These are phyloP conservation scores for Gisinianus flammeolus DNA, from an alignment of 2,888 invertebrate genomes.

Conservation along the genomic window DNA sequence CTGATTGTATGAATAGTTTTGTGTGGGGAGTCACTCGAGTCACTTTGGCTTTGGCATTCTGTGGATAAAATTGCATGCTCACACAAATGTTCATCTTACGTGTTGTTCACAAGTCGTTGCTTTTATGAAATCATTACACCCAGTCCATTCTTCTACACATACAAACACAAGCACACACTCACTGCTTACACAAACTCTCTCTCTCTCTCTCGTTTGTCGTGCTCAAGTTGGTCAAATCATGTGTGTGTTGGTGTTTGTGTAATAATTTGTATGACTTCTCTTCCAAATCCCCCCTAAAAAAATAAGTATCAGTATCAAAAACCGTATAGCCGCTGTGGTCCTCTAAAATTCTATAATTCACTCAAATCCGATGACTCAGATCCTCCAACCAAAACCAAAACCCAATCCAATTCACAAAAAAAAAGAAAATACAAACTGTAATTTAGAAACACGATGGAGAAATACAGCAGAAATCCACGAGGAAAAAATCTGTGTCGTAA, in stretches of 20 bases:
- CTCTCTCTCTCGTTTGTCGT: neutral
- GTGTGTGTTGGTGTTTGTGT: conserved; percentile 5
- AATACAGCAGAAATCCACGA: no score
- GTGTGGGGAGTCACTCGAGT: conserved; percentile 13
- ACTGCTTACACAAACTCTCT: conserved; percentile 7
- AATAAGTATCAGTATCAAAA: no score
- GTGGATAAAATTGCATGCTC: conserved; percentile 49
- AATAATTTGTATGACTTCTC: conserved; percentile 31
- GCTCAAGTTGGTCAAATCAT: no score
- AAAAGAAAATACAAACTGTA: neutral
- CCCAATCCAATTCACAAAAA: no score
- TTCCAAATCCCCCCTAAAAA: no score
- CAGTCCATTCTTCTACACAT: conserved; percentile 35
- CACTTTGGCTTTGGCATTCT: conserved; percentile 36
- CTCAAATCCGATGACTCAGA: no score
- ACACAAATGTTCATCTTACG: conserved; percentile 49
- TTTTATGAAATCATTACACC: conserved; percentile 48
- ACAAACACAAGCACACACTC: conserved; percentile 3
- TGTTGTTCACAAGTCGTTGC: conserved; percentile 44
- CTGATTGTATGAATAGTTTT: neutral
- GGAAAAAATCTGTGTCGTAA: no score
- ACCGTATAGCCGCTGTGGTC: no score
- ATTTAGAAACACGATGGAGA: no score
- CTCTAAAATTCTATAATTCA: no score
- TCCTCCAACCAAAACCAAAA: no score